Evolutionary conservation across 1,140 invertebrate genomes (phyloP), one percentile per base, ranked within the genome.

Genomic region (Thalassaphorura encarpata): DNA sequence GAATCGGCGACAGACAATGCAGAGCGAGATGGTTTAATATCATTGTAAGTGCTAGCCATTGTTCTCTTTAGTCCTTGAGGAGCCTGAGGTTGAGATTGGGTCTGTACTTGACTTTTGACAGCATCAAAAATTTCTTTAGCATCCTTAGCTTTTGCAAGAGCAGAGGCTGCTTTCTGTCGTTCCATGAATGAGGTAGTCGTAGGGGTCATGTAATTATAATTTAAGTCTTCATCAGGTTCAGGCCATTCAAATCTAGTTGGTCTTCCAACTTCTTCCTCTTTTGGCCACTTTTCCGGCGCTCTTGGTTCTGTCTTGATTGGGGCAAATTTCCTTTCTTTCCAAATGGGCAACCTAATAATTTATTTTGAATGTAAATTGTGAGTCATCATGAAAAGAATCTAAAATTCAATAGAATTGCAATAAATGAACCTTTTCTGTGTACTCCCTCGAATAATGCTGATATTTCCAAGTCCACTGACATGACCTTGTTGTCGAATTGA

Each of bases 291-390:
- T 42, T 57, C 45, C 29, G 31, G 11, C 36, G 36, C 29, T 33
- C 41, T 11, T 16, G 50, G 31, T 28, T 60, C 54, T 1, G 60
- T 49, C 27, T 41, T 39, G 5, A 23, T 41, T 29, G 60, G 52
- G 21, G 68, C 61, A 47, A 72, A 71, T 59, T 71, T 66, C 64
- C 77, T 75, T 45, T 76, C 69, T 63, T 77, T 79, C 77, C 77
- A 79, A 51, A 77, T 73, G 1, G 77, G 75, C 28, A 77, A 67
- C 55, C 73, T 75, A n/a, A n/a, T n/a, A n/a, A n/a, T n/a, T n/a
- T n/a, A n/a, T n/a, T n/a, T n/a, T n/a, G n/a, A n/a, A n/a, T n/a
- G n/a, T n/a, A n/a, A n/a, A n/a, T n/a, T n/a, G n/a, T n/a, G n/a
- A n/a, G n/a, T n/a, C n/a, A n/a, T n/a, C n/a, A n/a, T n/a, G n/a